phyloP scores from a whole-genome alignment of 2,113 vertebrate species.

The Orthonyx spaldingii region DNA sequence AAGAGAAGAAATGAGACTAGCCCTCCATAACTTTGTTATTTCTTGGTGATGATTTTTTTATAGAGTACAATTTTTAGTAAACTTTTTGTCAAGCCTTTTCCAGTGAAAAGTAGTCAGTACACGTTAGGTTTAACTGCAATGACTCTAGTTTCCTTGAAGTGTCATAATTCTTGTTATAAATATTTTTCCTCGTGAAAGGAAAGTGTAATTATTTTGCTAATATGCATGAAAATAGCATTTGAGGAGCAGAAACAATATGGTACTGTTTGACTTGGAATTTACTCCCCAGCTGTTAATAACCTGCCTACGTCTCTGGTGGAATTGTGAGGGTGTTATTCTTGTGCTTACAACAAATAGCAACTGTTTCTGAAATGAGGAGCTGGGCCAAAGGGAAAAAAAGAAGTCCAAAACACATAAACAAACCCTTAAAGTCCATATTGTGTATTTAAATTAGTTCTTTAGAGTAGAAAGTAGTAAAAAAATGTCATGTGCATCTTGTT shows the following conservation, averaged over 20 bases:
- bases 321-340: neutral
- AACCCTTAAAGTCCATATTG: neutral
- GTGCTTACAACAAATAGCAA: neutral
- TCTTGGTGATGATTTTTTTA: neutral
- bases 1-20: neutral
- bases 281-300: slow-evolving; percentile 13
- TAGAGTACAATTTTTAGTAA: neutral
- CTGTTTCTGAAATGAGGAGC: neutral
- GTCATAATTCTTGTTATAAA: neutral
- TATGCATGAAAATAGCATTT: neutral
- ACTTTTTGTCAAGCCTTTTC: neutral
- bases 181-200: neutral
- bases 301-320: neutral
- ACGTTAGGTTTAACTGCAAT: neutral
- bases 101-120: neutral
- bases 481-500: neutral
- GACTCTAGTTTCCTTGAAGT: neutral
- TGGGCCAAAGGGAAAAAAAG: neutral
- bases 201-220: slow-evolving; percentile 26
- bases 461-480: neutral
- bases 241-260: neutral
- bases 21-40: neutral
- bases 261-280: slow-evolving; percentile 23
- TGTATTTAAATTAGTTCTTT: slow-evolving; percentile 2
- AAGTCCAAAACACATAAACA: neutral